Percentiles rank a stretch among this genome's conserved stretches.
phyloP scores from a whole-genome alignment of 2,113 vertebrate genomes.

The Hippopotamus amphibius region DNA sequence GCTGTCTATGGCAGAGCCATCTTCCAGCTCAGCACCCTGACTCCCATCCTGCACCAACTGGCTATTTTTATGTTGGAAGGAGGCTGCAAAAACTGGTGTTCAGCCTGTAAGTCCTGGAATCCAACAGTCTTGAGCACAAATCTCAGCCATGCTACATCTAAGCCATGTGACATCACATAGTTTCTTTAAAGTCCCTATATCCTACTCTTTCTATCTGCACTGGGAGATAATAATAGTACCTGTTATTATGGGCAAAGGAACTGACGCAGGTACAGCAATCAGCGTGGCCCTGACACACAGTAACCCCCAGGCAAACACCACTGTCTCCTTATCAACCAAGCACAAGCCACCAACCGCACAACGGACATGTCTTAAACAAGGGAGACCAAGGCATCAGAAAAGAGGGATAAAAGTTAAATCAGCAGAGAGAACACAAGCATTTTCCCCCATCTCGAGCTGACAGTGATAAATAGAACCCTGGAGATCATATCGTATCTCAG shows the following conservation, averaged over 20 bases:
- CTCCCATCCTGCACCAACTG: not conserved
- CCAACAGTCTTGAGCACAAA: not conserved
- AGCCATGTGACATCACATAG: not conserved
- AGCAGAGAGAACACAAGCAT: not conserved
- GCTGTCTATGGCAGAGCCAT: not conserved
- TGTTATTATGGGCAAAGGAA: not conserved
- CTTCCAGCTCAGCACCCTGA: not conserved
- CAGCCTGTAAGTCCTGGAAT: not conserved
- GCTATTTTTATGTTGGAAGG: not conserved
- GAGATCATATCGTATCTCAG: slow-evolving; percentile 31
- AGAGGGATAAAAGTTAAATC: not conserved
- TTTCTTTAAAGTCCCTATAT: not conserved
- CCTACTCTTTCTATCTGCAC: not conserved
- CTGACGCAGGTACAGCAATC: not conserved
- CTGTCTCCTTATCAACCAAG: not conserved
- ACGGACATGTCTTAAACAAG: not conserved
- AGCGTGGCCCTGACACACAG: not conserved
- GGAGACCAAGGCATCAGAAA: not conserved
- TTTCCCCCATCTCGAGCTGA: not conserved
- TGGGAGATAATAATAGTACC: not conserved
- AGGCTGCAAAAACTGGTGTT: not conserved
- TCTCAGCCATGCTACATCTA: not conserved
- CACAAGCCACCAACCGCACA: not conserved
- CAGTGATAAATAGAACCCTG: not conserved
- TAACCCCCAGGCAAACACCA: not conserved